Evolutionary conservation across 2,797 vertebrate genomes (phyloP).

Genomic region (Danionella dracula): DNA sequence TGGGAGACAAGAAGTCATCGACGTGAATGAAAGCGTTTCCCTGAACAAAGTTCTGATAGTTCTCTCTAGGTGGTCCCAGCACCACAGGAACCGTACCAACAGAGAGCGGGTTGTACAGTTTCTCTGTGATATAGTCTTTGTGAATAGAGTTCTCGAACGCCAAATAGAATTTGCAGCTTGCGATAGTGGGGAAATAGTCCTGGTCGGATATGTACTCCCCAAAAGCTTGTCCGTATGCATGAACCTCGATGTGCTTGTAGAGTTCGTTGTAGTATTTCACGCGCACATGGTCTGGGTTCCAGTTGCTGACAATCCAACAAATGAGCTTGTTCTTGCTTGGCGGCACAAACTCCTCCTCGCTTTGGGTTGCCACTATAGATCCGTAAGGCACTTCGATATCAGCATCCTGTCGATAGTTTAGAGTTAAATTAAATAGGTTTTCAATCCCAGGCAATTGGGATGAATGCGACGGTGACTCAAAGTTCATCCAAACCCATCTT

Average conservation of each 20-base stretch:
- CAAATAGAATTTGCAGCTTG: constrained; percentile 95
- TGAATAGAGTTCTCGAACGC: constrained; percentile 97
- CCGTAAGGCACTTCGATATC: constrained; percentile 97
- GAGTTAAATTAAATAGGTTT: constrained; percentile 91
- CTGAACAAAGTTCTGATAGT: constrained; percentile 96
- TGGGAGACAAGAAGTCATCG: constrained; percentile 89
- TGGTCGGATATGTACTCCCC: constrained; percentile 88
- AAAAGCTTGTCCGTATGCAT: constrained; percentile 91
- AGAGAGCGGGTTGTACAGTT: constrained; percentile 92
- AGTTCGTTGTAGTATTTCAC: constrained; percentile 97
- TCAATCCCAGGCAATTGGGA: constrained; percentile 89
- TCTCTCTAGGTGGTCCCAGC: constrained; percentile 86
- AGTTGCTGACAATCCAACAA: constrained; percentile 98
- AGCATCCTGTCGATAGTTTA: constrained; percentile 94
- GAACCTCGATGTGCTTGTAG: constrained; percentile 92
- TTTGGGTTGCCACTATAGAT: constrained; percentile 78
- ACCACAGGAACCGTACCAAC: constrained; percentile 93
- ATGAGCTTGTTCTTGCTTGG: constrained; percentile 89
- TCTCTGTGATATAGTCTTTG: constrained; percentile 97
- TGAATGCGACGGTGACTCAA: constrained; percentile 93
- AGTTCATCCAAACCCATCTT: constrained; percentile 98
- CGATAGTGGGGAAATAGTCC: constrained; percentile 89
- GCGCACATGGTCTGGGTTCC: constrained; percentile 91
- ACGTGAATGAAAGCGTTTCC: constrained; percentile 95
- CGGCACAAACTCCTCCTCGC: constrained; percentile 83